Percentiles rank a stretch among this genome's conserved stretches.
phyloP scores from a whole-genome alignment of 2,113 vertebrate species.

The human region DNA sequence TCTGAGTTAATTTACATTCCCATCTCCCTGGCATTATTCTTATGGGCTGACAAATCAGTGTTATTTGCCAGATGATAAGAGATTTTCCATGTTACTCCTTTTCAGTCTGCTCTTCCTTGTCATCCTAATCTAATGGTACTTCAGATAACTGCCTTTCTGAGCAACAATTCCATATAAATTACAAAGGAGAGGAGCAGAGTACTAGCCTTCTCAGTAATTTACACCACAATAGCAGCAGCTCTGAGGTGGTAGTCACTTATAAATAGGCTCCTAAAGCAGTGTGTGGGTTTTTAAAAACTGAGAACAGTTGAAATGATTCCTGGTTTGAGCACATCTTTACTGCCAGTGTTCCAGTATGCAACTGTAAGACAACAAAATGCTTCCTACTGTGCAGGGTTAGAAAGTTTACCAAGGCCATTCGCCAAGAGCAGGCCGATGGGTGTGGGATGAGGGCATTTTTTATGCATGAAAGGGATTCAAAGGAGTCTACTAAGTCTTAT shows the following conservation, averaged over 20 bases:
- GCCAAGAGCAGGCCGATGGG: background rate
- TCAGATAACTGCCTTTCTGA: slow-evolving; percentile 45
- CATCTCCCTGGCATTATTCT: background rate
- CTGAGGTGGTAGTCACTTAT: slow-evolving; percentile 40
- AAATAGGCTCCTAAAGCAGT: slow-evolving; percentile 64
- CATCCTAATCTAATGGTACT: slow-evolving; percentile 40
- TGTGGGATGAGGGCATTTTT: slow-evolving; percentile 10
- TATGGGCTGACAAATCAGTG: background rate
- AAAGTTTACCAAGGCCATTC: slow-evolving; percentile 24
- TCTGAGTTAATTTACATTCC: slow-evolving; percentile 2
- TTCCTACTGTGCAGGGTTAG: background rate
- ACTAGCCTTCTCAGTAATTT: slow-evolving; percentile 66
- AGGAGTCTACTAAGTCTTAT: background rate
- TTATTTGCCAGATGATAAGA: slow-evolving; percentile 20
- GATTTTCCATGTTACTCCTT: background rate
- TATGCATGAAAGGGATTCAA: background rate
- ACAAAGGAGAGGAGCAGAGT: background rate
- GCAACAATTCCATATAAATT: slow-evolving; percentile 56
- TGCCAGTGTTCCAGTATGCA: background rate
- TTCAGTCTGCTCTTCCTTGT: background rate
- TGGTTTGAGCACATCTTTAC: slow-evolving; percentile 23
- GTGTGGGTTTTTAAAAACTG: slow-evolving; percentile 43
- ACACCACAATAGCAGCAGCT: slow-evolving; percentile 48
- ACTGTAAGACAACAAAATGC: slow-evolving; percentile 7
- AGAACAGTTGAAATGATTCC: slow-evolving; percentile 38